Base-by-base conservation (phyloP, 2,113 vertebrate genomes). In the Vidua macroura region DNA sequence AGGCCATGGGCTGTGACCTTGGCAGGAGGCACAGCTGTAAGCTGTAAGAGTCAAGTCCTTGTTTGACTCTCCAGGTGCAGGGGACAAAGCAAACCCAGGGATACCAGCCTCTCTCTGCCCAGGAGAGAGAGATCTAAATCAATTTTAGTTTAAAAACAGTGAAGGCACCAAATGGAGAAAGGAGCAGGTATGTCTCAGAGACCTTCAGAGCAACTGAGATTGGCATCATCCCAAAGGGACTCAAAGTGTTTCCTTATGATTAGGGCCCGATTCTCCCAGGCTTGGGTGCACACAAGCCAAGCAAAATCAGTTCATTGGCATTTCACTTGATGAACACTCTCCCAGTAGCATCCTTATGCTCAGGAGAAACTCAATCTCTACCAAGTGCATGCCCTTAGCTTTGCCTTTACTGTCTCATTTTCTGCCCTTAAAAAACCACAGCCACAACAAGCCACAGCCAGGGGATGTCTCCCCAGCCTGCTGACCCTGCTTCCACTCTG, bases 401-500 rank as follows among this genome's bases (percentile, higher is more conserved):
- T 59, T 77, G 59, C 75, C 88, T 69, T 81, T 33, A 37, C 30
- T 27, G 25, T 59, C 70, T 70, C 51, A 5, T 64, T 68, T 72
- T 62, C 30, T 87, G 16, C 37, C n/a, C 48, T 49, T 52, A 31
- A 51, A 49, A 68, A 82, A 23, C 0, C 2, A 11, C 30, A 53
- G 15, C 39, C 25, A 35, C 10, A n/a, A 18, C 31, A 24, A 43
- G 21, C 15, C 23, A 13, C 0, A 5, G 31, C 23, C 35, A 46
- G 33, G 10, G 13, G 20, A 7, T 6, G 4, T 78, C 16, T 59
- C 13, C 28, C 12, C 39, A 55, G 22, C 22, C 35, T 56, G 19
- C 8, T 1, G 0, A 8, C 6, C 30, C 25, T 31, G 43, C n/a
- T 43, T 44, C 23, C 0, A 0, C 15, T 59, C 53, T 43, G 20